phyloP scores from a whole-genome alignment of 2,888 invertebrate species.

The Hypolimnas misippus region DNA sequence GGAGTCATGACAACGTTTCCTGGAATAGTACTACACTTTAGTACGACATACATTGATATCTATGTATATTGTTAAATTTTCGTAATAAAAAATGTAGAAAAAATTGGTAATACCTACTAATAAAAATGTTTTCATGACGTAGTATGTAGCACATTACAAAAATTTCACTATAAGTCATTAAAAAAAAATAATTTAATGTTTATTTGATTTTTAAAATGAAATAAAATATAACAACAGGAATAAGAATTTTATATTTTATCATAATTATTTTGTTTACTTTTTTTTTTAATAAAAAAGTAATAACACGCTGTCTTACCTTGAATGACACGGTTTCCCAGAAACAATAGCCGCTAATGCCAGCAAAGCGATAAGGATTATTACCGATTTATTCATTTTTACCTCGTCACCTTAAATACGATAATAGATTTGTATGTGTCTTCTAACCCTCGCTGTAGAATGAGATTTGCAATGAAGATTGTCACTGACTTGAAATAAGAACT shows the following conservation, averaged over 20 bases:
- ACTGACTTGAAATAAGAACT: slow-evolving; percentile 24
- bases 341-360: slow-evolving; percentile 22
- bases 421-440: not conserved
- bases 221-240: too few species aligned
- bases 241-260: too few species aligned
- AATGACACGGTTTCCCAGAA: slow-evolving; percentile 24
- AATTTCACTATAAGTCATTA: too few species aligned
- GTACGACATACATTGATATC: too few species aligned
- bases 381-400: slow-evolving; percentile 23
- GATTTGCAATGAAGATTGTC: slow-evolving; percentile 15
- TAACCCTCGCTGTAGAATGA: slow-evolving; percentile 13
- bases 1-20: slow-evolving; percentile 22
- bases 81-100: too few species aligned
- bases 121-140: too few species aligned
- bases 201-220: too few species aligned
- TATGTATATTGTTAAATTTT: too few species aligned
- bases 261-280: not conserved
- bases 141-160: too few species aligned
- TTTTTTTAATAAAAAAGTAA: too few species aligned
- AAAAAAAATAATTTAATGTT: too few species aligned
- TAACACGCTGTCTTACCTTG: slow-evolving; percentile 12
- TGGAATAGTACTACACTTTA: slow-evolving; percentile 14
- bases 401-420: not conserved
- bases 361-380: slow-evolving; percentile 21
- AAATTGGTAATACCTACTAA: too few species aligned